Conservation (phyloP, 2,113 vertebrate genomes). For the Arenaria interpres region DNA sequence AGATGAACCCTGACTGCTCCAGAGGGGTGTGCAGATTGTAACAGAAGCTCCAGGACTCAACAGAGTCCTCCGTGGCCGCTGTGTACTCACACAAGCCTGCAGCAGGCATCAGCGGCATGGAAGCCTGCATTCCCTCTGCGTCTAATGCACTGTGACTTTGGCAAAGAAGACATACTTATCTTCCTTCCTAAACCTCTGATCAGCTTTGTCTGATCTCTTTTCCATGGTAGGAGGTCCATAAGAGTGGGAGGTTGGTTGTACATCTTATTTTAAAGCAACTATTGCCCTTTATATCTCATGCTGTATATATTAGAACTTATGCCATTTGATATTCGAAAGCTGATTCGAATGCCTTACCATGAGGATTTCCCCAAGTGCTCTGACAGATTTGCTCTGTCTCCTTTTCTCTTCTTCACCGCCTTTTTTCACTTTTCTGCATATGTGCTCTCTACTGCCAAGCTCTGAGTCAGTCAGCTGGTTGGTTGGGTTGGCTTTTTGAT, state of each 20-base stretch:
- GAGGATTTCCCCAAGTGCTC: not conserved
- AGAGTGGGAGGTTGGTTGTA: not conserved
- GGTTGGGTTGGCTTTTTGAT: not conserved
- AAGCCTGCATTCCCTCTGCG: not conserved
- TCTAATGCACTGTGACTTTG: not conserved
- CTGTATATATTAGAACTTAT: not conserved
- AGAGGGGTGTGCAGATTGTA: rapidly evolving
- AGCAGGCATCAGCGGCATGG: not conserved
- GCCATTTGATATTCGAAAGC: not conserved
- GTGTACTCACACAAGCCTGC: not conserved
- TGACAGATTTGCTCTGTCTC: not conserved
- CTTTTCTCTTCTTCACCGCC: not conserved
- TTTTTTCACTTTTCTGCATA: not conserved
- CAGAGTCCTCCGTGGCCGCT: not conserved
- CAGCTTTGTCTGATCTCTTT: not conserved
- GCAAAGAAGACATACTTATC: not conserved
- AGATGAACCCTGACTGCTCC: not conserved
- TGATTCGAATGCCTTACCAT: not conserved
- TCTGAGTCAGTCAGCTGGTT: not conserved
- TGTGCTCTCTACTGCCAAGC: not conserved
- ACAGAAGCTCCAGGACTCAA: not conserved
- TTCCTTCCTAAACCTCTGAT: not conserved
- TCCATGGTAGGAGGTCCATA: not conserved
- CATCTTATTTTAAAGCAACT: not conserved
- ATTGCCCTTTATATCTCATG: not conserved